Evolutionary conservation across 2,797 vertebrate species (phyloP).

Genomic region (Notolepis coatsorum): DNA sequence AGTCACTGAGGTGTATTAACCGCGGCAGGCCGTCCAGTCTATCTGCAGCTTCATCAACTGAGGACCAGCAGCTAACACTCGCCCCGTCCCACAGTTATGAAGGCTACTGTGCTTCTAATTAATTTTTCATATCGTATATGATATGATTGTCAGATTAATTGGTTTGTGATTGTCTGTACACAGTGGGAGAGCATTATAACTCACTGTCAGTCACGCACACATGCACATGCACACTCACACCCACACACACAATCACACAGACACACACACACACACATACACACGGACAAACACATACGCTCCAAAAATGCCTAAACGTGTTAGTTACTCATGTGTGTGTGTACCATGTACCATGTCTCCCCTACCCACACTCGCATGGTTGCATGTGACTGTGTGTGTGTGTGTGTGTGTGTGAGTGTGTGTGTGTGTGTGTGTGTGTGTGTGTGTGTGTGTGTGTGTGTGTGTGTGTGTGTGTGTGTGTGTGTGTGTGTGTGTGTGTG

Average conservation of each 20-base stretch:
- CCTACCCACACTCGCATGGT: no score
- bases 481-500: constrained; percentile 15
- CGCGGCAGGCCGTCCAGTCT: constrained; percentile 17
- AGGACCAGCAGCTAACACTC: constrained; percentile 1
- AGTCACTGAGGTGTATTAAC: constrained; percentile 46
- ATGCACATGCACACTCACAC: neutral
- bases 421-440: constrained; percentile 9
- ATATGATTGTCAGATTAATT: constrained; percentile 12
- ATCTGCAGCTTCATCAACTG: constrained; percentile 44
- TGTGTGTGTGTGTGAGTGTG: neutral
- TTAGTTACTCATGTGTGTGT: neutral
- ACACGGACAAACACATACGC: neutral
- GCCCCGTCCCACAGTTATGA: constrained; percentile 5
- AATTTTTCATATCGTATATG: constrained; percentile 19
- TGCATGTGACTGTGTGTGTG: neutral
- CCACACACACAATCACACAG: neutral
- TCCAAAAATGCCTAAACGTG: neutral
- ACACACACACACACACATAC: neutral
- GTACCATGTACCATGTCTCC: neutral
- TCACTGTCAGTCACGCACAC: neutral
- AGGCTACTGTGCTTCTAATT: constrained; percentile 10
- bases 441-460: constrained; percentile 20
- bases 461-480: constrained; percentile 10
- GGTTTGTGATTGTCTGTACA: neutral
- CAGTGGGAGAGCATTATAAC: neutral